Evolutionary conservation across 2,797 vertebrate genomes (phyloP).

Genomic region (Alauda arvensis): DNA sequence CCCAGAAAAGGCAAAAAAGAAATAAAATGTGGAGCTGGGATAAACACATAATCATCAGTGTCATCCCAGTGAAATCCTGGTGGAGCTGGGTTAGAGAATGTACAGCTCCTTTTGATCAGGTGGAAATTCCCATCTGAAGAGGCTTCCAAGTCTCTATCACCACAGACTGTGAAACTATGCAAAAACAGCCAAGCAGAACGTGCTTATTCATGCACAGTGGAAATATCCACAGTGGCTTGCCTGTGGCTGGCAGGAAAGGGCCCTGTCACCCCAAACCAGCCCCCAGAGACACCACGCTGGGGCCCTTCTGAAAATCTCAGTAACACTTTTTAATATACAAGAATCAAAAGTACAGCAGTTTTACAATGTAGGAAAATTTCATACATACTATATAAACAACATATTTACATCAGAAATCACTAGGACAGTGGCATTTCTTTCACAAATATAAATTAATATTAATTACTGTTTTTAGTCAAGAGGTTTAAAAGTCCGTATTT

Average conservation of each 20-base stretch:
- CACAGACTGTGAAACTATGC: not conserved
- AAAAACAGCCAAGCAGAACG: not conserved
- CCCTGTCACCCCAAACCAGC: not conserved
- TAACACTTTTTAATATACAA: conserved; percentile 76
- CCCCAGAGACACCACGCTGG: not conserved
- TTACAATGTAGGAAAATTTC: conserved; percentile 97
- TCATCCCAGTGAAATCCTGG: not conserved
- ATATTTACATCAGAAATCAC: conserved; percentile 95
- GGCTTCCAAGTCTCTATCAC: not conserved
- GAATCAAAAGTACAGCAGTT: conserved; percentile 78
- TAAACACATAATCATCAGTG: not conserved
- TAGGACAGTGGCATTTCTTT: conserved; percentile 87
- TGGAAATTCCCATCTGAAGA: conserved; percentile 1
- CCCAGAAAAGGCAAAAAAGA: not conserved
- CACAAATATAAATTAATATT: conserved; percentile 98
- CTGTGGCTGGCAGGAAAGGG: not conserved
- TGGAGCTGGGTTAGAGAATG: not conserved
- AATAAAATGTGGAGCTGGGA: not conserved
- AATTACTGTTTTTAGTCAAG: conserved; percentile 77
- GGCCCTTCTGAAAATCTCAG: conserved; percentile 66
- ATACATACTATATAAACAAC: conserved; percentile 98
- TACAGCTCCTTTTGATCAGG: not conserved
- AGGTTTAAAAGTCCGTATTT: conserved; percentile 74
- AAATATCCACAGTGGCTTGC: not conserved
- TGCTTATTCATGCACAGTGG: not conserved